Base-by-base conservation (phyloP, 2,797 vertebrate genomes). In the Parotocinclus haroldoi region DNA sequence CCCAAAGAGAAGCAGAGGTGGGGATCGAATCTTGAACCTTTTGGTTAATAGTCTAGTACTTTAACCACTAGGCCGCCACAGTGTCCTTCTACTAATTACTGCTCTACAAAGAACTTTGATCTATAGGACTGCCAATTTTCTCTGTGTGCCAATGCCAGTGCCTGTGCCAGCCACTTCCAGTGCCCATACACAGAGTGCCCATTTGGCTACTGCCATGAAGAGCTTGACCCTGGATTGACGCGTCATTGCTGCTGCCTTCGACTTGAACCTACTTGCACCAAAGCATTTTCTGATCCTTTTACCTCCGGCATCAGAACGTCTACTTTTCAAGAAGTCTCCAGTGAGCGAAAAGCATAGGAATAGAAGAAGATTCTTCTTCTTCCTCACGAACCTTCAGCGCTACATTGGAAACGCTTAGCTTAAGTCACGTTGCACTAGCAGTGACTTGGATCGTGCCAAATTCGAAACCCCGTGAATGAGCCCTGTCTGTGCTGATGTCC, bases 171-270 rank as follows among this genome's bases (percentile, higher is more conserved):
- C 68, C 10, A 45, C 75, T 71, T 74, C 69, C 79, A 63, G 65
- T 53, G 51, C 68, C 56, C 53, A 66, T 71, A 39, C 67, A 76
- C 66, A 75, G 72, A 66, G 78, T 58, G 61, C 73, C 78, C 69
- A 75, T 68, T 71, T 72, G 77, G 82, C 82, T 72, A 80, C 83
- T 57, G 71, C 79, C 78, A 74, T 73, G 79, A 80, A 79, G 80
- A 76, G 71, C 52, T 44, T 58, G 76, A 80, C 75, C 18, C 18
- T 66, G 68, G 77, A 69, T 71, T 55, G 63, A 53, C 55, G 64
- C 51, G 18, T 52, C 58, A 39, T 36, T 49, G 39, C 51, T 63
- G 67, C 36, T 73, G 65, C 68, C 52, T 57, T 60, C n/a, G 52
- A 63, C 53, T 42, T 10, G 46, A 61, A 73, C 46, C 40, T 60